Evolutionary conservation across 2,888 invertebrate genomes (phyloP), one percentile per base, ranked within the genome.

Genomic region (Ormyrus nitidulus): DNA sequence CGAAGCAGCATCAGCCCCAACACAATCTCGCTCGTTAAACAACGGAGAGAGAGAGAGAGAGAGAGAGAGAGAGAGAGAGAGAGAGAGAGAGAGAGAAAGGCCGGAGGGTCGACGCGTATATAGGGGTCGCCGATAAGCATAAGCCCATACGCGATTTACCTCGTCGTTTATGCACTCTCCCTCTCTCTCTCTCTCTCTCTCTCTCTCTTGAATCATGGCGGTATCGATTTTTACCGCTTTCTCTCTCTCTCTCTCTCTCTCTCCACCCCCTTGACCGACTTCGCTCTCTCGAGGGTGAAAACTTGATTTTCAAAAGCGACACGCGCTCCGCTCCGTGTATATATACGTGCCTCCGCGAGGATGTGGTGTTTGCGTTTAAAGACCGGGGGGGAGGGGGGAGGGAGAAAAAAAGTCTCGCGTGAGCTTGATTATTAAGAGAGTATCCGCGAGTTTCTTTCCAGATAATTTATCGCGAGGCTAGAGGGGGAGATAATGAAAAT

Each of bases 301-400:
- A 81, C 79, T 81, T 74, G 81, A 79, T 81, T 81, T 81, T 79
- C 79, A 79, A 81, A 79, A 81, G 81, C 73, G 65, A 71, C 77
- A 65, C 74, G 77, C 81, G 74, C 65, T 48, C 19, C 62, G 48
- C 56, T 78, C 34, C 34, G n/a, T 59, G 59, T 71, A 11, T 34
- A 7, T 8, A n/a, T 61, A 34, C n/a, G 7, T 61, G 8, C n/a
- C n/a, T n/a, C 8, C 7, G 34, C 5, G 19, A 2, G 19, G 1
- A 19, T 19, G 6, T 61, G 58, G 58, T 9, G 46, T 5, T 51
- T 19, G 69, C 62, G 64, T 70, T 56, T 69, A 64, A 48, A 8
- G 56, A 56, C 13, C 44, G 19, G 19, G 19, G 34, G 58, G 46
- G 9, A 48, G 48, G 5, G 46, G 46, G 6, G 54, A 53, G 46